phyloP scores from a whole-genome alignment of 2,113 vertebrate genomes.

The Phrynosoma blainvillii region DNA sequence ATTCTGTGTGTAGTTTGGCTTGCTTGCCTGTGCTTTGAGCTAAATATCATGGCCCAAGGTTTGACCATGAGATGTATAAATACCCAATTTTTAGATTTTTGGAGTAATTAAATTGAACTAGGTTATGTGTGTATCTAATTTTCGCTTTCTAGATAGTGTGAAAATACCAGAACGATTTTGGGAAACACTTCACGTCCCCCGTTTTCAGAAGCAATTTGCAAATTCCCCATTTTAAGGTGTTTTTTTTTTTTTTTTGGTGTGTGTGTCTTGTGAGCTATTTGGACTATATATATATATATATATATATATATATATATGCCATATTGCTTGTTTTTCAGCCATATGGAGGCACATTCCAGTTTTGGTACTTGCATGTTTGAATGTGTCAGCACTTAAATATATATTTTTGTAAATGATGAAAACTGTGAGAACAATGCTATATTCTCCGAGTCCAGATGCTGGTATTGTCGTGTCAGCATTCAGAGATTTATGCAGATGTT shows the following conservation, averaged over 20 bases:
- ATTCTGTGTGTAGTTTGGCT: background rate
- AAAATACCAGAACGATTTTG: background rate
- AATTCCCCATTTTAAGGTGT: background rate
- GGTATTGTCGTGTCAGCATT: background rate
- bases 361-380: background rate
- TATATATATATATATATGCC: no score
- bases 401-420: background rate
- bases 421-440: background rate
- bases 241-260: background rate
- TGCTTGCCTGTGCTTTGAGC: background rate
- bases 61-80: background rate
- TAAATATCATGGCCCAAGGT: background rate
- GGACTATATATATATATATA: background rate
- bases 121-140: background rate
- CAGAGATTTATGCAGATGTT: background rate
- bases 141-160: background rate
- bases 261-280: background rate
- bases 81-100: background rate
- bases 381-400: background rate
- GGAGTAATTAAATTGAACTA: background rate
- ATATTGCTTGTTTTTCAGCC: no score
- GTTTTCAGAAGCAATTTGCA: background rate
- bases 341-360: background rate
- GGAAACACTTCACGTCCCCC: background rate
- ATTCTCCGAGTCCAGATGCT: background rate